Base-by-base conservation (phyloP, 2,888 invertebrate genomes). In the Chloroclysta siterata region DNA sequence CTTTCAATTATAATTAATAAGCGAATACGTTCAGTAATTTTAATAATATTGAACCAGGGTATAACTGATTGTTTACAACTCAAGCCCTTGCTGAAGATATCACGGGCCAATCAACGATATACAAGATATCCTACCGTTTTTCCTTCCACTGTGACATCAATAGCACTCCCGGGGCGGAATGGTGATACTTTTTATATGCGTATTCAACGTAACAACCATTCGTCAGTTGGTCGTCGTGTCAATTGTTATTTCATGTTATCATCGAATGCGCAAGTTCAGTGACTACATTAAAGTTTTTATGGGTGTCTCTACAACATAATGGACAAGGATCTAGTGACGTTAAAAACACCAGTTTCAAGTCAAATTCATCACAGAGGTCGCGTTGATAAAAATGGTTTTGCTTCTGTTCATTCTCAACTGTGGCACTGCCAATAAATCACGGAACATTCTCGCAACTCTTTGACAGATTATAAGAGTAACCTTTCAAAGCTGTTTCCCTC, bases 391-490 rank as follows among this genome's bases (percentile, higher is more conserved):
- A 17, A 46, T 17, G 46, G 7, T 46, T 44, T 44, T 29, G 5
- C 58, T 63, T 50, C 63, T 54, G 58, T 42, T 17, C 29, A 22
- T 13, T 36, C 46, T 63, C 44, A 51, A 60, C 60, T 60, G 53
- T 69, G 75, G 68, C 77, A 74, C 72, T 75, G 75, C 76, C 77
- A 76, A 75, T 77, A 72, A 76, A 73, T 73, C 73, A 65, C 52
- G 48, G 47, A 65, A 44, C 14, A 56, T 60, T 48, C 52, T 60
- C 56, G 51, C 64, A 65, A 61, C 65, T 54, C 65, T 65, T 61
- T 61, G 65, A 65, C 65, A 47, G 65, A 65, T 57, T 57, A 57
- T 46, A 56, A 47, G 51, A 52, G 57, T 46, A 56, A 60, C 48
- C 65, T 60, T 60, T 53, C 39, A 57, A 65, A 65, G 57, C 70